Base-by-base conservation (phyloP, 2,113 vertebrate genomes). In the Cairina moschata region DNA sequence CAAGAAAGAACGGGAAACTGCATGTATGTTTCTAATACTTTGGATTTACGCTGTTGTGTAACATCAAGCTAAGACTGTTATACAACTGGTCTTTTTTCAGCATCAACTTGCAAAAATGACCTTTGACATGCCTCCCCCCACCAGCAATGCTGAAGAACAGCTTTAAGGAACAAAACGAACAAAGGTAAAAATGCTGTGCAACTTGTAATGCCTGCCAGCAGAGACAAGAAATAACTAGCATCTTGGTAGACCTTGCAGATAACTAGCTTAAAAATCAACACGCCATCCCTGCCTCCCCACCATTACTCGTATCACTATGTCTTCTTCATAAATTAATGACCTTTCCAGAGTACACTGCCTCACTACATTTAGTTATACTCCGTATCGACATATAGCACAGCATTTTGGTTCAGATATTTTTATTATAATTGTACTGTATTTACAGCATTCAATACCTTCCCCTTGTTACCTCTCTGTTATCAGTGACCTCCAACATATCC, bases 31-130 rank as follows among this genome's bases (percentile, higher is more conserved):
- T 68, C 69, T 84, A 93, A 86, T 86, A 56, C 76, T 92, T n/a
- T n/a, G n/a, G n/a, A n/a, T n/a, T n/a, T n/a, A n/a, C n/a, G n/a
- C n/a, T n/a, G n/a, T n/a, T n/a, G n/a, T n/a, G n/a, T n/a, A n/a
- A n/a, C n/a, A n/a, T n/a, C n/a, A n/a, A n/a, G 60, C 76, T 96
- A 88, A 96, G 76, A 31, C 66, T 68, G 54, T 92, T 92, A 96
- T 6, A 50, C 86, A 97, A 95, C 66, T 36, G 42, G 56, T 75
- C 60, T 86, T 88, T 91, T 91, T 95, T 86, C 83, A 86, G 93
- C 68, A 91, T 11, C 17, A 90, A 83, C 83, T 86, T 79, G 40
- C n/a, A 88, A 83, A 93, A 88, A 69, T 22, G 14, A 88, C 83
- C 86, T 78, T 46, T 93, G 76, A 71, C 46, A 65, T 58, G 54